A percentile compares a stretch with the other conserved stretches of the same genome.
phyloP scores from a whole-genome alignment of 2,113 vertebrate species.

The Erythrocebus patas region DNA sequence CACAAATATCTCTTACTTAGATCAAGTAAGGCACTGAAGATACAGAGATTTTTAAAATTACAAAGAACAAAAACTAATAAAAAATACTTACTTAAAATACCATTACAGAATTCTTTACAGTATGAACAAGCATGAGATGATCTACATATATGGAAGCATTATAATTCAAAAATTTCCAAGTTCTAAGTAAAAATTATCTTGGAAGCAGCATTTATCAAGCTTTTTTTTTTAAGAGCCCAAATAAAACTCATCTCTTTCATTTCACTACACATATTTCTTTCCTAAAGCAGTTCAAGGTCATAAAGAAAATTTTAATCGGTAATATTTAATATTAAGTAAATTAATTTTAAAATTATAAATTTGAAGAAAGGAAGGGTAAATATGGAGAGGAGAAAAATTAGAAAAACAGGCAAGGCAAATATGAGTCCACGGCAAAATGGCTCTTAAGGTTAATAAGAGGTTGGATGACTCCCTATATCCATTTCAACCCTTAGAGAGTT shows the following conservation, averaged over 20 bases:
- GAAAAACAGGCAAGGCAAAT: background rate
- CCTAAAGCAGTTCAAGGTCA: conserved; percentile 12
- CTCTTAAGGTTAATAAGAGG: background rate
- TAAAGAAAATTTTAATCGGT: background rate
- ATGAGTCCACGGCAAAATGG: background rate
- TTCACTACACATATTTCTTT: background rate
- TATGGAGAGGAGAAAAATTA: background rate
- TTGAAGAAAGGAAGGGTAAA: background rate
- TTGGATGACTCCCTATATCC: background rate
- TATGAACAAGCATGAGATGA: background rate
- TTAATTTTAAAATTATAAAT: background rate
- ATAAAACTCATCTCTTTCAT: background rate
- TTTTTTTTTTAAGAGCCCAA: background rate
- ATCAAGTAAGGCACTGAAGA: background rate
- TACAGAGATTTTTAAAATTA: background rate
- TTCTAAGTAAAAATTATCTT: conserved; percentile 19
- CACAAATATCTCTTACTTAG: background rate
- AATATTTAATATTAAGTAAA: conserved; percentile 17
- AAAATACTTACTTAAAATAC: conserved; percentile 11
- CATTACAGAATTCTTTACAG: background rate
- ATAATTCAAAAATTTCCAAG: background rate
- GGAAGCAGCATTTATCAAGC: background rate
- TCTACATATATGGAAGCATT: background rate
- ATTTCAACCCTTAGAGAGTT: background rate
- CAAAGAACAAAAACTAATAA: background rate